Base-by-base conservation (phyloP, 2,888 invertebrate species). In the Caradrina clavipalpis region DNA sequence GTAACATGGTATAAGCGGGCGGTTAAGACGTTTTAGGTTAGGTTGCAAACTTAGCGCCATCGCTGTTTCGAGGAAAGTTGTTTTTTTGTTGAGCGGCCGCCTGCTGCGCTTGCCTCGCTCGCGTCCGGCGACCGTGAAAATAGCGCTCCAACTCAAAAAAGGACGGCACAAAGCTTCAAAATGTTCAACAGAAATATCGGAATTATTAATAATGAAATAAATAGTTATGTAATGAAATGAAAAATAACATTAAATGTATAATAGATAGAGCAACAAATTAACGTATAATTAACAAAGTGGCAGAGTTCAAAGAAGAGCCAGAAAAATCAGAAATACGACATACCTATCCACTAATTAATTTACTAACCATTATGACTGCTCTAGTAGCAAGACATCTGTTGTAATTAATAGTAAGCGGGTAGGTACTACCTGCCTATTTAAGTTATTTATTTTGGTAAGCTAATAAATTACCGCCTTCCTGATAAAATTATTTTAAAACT, bases 11-110 rank as follows among this genome's bases (percentile, higher is more conserved):
- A 78, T 75, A 74, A 78, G 73, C 81, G 71, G 89, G 88, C 87
- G 80, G 86, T 92, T 94, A 90, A 73, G 88, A 81, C 93, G 79
- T 95, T 95, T 90, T 81, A 73, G 73, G 65, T 75, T 80, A 76
- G 76, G 74, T 57, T 62, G 62, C 63, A 85, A 87, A 84, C 91
- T 95, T 94, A 96, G 96, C 96, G 96, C 96, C 96, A 95, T 94
- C 93, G 93, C 92, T 89, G 94, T 93, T 95, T 95, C 93, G 93
- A 94, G 95, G 95, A 96, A 95, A 95, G 95, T 95, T 94, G 93
- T 95, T 95, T 95, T 95, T 94, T 94, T 91, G 88, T 90, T 90
- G 89, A 92, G 87, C 92, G 92, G 92, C 91, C 91, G 95, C 91
- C 92, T 91, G 93, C 92, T 89, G 91, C 89, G 92, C 91, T 89